A percentile compares a stretch with the other conserved stretches of the same genome.
These are phyloP conservation scores for Lerista edwardsae DNA, from an alignment of 2,797 vertebrate genomes.

Conservation along the genomic window DNA sequence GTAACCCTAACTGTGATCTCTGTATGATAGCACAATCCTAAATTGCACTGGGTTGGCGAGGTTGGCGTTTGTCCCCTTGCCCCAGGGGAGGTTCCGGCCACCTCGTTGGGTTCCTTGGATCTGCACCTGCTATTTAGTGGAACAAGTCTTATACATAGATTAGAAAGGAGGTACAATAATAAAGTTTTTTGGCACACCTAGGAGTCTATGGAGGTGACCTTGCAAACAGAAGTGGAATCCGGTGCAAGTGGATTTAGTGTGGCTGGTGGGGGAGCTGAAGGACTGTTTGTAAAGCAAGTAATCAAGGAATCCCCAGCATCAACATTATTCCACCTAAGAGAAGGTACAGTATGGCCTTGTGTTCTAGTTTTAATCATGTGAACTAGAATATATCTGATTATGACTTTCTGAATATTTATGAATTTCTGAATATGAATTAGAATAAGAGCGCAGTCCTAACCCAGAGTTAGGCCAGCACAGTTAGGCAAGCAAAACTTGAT, in stretches of 20 bases:
- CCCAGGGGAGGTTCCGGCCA: too few species aligned
- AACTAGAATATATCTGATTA: neutral
- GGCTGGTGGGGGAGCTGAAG: constrained; percentile 87
- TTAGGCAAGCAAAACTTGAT: too few species aligned
- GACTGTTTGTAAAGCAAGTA: constrained; percentile 91
- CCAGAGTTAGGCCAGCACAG: too few species aligned
- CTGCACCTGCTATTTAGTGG: too few species aligned
- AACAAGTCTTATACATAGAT: neutral
- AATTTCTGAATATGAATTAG: too few species aligned
- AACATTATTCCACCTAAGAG: constrained; percentile 86
- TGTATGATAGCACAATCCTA: too few species aligned
- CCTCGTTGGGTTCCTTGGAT: too few species aligned
- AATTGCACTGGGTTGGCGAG: too few species aligned
- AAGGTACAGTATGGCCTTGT: constrained; percentile 80
- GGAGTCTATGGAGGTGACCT: constrained; percentile 84
- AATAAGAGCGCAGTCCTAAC: too few species aligned
- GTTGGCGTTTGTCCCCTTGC: too few species aligned
- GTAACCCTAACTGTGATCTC: too few species aligned
- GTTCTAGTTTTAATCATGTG: neutral
- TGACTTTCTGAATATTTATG: too few species aligned
- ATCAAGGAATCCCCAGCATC: constrained; percentile 90
- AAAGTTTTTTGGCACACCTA: constrained; percentile 57
- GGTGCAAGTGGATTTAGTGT: constrained; percentile 90
- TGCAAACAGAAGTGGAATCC: constrained; percentile 87
- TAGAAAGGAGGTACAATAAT: neutral